These are phyloP conservation scores for Papilio polytes DNA, from an alignment of 1,140 invertebrate genomes.

Conservation along the genomic window DNA sequence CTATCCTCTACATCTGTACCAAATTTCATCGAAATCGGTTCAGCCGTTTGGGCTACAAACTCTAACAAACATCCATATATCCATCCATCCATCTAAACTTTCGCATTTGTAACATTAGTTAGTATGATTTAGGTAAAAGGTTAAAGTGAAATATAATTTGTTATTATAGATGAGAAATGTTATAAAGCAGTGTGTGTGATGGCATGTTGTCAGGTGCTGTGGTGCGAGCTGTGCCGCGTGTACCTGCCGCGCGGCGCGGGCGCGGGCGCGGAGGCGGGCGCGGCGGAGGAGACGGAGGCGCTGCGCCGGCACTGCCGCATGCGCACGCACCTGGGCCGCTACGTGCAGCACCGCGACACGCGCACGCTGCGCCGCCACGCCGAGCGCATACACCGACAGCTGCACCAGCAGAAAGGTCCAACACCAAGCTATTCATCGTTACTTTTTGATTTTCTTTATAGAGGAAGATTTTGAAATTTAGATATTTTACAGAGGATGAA, in stretches of 20 bases:
- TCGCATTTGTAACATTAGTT: too few species aligned
- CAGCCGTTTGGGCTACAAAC: too few species aligned
- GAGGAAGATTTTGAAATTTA: slow-evolving; percentile 12
- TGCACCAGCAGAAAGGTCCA: slow-evolving; percentile 79
- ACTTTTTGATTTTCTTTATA: background rate
- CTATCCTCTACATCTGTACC: too few species aligned
- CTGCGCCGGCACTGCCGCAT: slow-evolving; percentile 88
- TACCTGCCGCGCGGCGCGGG: slow-evolving; percentile 85
- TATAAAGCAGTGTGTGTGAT: background rate
- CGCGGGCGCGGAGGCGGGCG: slow-evolving; percentile 71
- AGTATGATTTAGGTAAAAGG: too few species aligned
- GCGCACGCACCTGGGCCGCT: slow-evolving; percentile 88
- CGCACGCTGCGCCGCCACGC: slow-evolving; percentile 87
- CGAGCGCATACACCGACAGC: slow-evolving; percentile 86
- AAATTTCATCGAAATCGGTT: too few species aligned
- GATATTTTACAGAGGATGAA: slow-evolving; percentile 63
- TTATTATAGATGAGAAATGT: too few species aligned
- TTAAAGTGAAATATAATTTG: too few species aligned
- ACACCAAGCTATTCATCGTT: background rate
- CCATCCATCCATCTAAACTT: too few species aligned
- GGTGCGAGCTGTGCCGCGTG: slow-evolving; percentile 90
- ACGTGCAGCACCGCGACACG: slow-evolving; percentile 89
- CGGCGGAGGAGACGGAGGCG: slow-evolving; percentile 84
- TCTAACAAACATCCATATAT: too few species aligned
- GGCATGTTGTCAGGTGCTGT: slow-evolving; percentile 75